These are phyloP conservation scores for Poeciliopsis infans DNA, from an alignment of 2,797 vertebrate species.

Conservation along the genomic window DNA sequence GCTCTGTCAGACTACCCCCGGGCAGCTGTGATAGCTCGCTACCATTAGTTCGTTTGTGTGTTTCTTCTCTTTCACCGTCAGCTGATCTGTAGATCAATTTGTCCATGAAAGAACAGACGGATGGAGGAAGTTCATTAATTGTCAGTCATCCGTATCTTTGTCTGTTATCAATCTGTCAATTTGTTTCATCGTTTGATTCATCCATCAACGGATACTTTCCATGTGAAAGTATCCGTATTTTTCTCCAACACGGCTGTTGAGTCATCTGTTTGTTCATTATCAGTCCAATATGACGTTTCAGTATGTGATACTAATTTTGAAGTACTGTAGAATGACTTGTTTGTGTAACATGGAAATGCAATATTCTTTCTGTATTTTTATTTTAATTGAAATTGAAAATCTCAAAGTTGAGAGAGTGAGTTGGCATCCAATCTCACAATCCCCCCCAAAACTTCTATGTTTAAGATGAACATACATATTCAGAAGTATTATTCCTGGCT, in stretches of 20 bases:
- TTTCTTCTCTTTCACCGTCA: not conserved
- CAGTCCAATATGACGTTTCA: not conserved
- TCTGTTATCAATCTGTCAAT: not conserved
- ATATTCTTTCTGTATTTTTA: conserved; percentile 24
- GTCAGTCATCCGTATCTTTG: not conserved
- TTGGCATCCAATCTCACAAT: conserved; percentile 57
- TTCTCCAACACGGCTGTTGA: not conserved
- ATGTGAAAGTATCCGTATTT: not conserved
- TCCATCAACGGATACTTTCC: not conserved
- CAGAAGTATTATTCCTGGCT: conserved; percentile 19
- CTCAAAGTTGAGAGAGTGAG: conserved; percentile 45
- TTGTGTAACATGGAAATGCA: not conserved
- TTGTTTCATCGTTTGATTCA: not conserved
- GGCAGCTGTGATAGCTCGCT: too few species aligned
- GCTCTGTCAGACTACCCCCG: too few species aligned
- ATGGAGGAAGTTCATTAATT: not conserved
- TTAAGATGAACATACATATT: conserved; percentile 20
- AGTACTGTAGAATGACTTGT: conserved; percentile 9
- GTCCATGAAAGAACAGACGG: not conserved
- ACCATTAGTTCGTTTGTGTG: not conserved
- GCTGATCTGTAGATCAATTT: not conserved
- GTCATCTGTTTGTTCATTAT: not conserved
- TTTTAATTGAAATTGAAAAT: conserved; percentile 38
- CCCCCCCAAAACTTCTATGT: conserved; percentile 34
- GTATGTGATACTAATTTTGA: not conserved